Conservation (phyloP, 2,888 invertebrate genomes). For the Spilarctia lutea region DNA sequence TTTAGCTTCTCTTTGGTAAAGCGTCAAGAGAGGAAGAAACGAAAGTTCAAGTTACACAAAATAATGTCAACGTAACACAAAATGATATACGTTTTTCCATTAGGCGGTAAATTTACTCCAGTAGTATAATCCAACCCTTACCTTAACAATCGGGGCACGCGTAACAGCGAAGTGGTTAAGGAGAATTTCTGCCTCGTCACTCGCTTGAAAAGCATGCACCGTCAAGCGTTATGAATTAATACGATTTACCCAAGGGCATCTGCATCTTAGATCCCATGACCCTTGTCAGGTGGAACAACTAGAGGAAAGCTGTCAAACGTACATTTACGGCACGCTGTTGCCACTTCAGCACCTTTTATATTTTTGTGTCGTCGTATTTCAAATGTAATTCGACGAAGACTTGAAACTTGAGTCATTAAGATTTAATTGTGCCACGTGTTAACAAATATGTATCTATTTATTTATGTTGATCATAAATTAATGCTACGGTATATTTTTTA, state of each 20-base stretch:
- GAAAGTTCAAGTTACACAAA: neutral
- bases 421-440: no score
- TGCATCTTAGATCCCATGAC: slow-evolving; percentile 35
- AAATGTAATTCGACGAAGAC: no score
- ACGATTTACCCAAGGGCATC: slow-evolving; percentile 25
- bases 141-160: neutral
- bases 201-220: slow-evolving; percentile 23
- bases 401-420: no score
- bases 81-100: neutral
- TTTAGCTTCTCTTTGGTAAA: no score
- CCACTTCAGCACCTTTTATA: slow-evolving; percentile 27
- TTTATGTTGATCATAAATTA: no score
- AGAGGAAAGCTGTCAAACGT: slow-evolving; percentile 46
- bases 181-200: slow-evolving; percentile 18
- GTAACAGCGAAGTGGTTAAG: slow-evolving; percentile 12
- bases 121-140: neutral
- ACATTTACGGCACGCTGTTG: slow-evolving; percentile 38
- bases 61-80: neutral
- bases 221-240: slow-evolving; percentile 37
- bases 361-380: slow-evolving; percentile 13
- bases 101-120: neutral
- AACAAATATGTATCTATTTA: no score
- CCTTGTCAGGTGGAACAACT: slow-evolving; percentile 40
- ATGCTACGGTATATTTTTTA: neutral
- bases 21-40: neutral